Evolutionary conservation across 2,797 vertebrate species (phyloP).

Genomic region (Poecilia wingei): DNA sequence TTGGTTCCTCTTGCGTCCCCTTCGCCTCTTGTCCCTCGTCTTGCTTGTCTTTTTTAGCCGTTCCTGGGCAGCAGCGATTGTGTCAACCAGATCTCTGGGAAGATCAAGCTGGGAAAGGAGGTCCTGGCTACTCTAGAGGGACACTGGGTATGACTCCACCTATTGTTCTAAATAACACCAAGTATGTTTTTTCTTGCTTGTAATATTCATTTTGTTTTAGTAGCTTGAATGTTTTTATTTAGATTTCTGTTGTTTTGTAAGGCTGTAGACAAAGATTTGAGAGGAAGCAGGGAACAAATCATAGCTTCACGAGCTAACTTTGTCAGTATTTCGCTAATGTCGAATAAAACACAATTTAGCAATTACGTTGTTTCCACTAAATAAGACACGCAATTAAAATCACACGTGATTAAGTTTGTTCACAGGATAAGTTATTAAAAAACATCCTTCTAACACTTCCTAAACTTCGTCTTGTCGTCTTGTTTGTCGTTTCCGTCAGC

Average conservation of each 20-base stretch:
- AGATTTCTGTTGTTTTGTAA: neutral
- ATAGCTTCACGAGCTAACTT: neutral
- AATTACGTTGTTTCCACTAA: too few relatives aligned
- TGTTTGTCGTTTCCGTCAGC: too few relatives aligned
- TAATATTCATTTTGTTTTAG: neutral
- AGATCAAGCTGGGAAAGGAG: conserved; percentile 97
- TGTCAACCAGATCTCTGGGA: conserved; percentile 95
- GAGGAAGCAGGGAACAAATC: neutral
- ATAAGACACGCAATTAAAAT: too few relatives aligned
- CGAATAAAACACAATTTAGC: too few relatives aligned
- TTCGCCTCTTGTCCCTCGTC: neutral
- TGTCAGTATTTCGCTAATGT: too few relatives aligned
- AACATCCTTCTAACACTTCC: too few relatives aligned
- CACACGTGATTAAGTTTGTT: too few relatives aligned
- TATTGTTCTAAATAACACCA: neutral
- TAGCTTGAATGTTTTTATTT: neutral
- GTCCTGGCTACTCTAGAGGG: conserved; percentile 94
- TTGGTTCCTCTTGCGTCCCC: neutral
- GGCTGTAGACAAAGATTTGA: neutral
- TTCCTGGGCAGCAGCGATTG: conserved; percentile 96
- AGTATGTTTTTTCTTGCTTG: neutral
- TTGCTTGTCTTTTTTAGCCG: conserved; percentile 77
- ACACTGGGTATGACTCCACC: conserved; percentile 87
- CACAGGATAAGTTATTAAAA: too few relatives aligned
- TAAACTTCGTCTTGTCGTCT: too few relatives aligned